Evolutionary conservation across 2,113 vertebrate species (phyloP), one percentile per base, ranked within the genome.

Genomic region (Athene noctua): DNA sequence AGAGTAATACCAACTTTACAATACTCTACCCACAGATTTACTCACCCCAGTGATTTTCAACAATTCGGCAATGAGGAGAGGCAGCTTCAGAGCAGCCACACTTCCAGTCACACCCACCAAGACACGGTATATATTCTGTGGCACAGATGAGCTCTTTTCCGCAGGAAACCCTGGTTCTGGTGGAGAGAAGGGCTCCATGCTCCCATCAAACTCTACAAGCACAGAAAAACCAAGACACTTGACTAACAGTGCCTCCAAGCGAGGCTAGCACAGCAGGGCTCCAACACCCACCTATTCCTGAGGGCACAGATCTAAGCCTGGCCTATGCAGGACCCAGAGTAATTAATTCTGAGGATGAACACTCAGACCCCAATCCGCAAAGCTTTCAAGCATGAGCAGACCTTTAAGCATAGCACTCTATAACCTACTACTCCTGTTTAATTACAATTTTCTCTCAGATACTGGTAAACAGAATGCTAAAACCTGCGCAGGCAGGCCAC

Each of bases 101-200:
- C 99, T 99, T 25, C 99, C 99, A 2, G 99, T 99, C 38, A 99
- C 99, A 9, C 99, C 99, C 46, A 99, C 93, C 14, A 99, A 98
- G 30, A 99, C 92, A 3, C 3, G 96, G 88, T 83, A 95, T 2
- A 32, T 95, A 44, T 59, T 90, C 71, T 6, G 54, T 0, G 10
- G n/a, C 47, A 29, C 3, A 0, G 51, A 2, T 0, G n/a, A 94
- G 72, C 44, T 62, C 8, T 13, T 42, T 30, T 44, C 91, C 36
- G 57, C 54, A 40, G 83, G 16, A 51, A 29, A 7, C 5, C 18
- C 47, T 9, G 85, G 16, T 6, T 93, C 92, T 73, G 95, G 46
- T 2, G 2, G 52, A 1, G 17, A 5, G 20, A 12, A 9, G 34
- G 87, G 27, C 66, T 98, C 95, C 96, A 97, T 95, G 44, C 15